These are phyloP conservation scores for Cheilosia pagana DNA, from an alignment of 2,888 invertebrate species.

Conservation along the genomic window DNA sequence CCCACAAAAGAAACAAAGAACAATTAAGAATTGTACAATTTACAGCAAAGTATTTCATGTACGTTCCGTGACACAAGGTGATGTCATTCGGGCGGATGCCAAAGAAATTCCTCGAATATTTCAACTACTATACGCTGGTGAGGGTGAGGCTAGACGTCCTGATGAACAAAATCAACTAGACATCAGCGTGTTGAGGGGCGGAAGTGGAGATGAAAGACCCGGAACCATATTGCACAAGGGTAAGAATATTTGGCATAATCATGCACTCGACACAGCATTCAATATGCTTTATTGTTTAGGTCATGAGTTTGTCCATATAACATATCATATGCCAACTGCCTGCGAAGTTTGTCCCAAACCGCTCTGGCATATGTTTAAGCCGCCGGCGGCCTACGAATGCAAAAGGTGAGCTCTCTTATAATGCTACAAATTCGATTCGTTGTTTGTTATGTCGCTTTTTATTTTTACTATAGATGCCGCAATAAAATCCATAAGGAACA, in stretches of 20 bases:
- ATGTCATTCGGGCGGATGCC: conserved; percentile 99
- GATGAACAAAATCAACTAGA: conserved; percentile 87
- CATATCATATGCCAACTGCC: conserved; percentile 98
- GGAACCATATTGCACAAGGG: conserved; percentile 83
- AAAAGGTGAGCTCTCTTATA: conserved; percentile 85
- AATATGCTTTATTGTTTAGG: conserved; percentile 84
- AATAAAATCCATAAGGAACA: conserved; percentile 99
- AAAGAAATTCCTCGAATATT: conserved; percentile 99
- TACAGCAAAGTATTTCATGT: conserved; percentile 99
- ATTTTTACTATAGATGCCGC: conserved; percentile 88
- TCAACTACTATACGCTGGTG: conserved; percentile 97
- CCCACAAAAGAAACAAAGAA: not conserved
- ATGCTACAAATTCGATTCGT: conserved; percentile 17
- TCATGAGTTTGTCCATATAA: conserved; percentile 97
- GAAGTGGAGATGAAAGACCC: conserved; percentile 82
- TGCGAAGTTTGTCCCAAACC: conserved; percentile 99
- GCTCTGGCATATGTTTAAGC: conserved; percentile 98
- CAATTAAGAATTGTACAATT: conserved; percentile 22
- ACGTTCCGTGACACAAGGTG: conserved; percentile 98
- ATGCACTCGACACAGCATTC: conserved; percentile 2
- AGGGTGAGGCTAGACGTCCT: conserved; percentile 94
- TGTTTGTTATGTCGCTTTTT: conserved; percentile 40
- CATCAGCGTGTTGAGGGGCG: conserved; percentile 84
- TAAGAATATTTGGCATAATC: conserved; percentile 61
- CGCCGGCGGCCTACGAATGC: conserved; percentile 98